These are phyloP conservation scores for Athene noctua DNA, from an alignment of 2,113 vertebrate genomes.

Conservation along the genomic window DNA sequence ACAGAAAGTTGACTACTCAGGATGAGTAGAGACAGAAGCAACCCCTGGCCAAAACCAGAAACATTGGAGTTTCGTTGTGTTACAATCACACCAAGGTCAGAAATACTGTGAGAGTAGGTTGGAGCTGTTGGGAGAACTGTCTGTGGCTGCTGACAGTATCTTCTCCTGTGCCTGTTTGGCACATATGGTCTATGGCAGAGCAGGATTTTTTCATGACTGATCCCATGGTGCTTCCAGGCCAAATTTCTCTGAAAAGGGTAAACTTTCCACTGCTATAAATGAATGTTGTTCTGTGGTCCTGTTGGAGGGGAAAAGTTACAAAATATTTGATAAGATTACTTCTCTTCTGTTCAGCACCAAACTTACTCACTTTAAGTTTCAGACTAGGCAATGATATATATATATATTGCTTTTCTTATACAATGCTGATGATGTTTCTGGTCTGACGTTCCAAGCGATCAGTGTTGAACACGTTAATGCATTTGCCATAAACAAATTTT, in stretches of 20 bases:
- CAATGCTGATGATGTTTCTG: not conserved
- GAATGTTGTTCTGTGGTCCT: not conserved
- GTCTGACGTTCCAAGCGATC: not conserved
- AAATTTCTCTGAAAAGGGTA: not conserved
- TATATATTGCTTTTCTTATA: not conserved
- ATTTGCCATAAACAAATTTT: not conserved
- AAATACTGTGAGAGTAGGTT: not conserved
- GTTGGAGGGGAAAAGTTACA: not conserved
- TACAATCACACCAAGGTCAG: not conserved
- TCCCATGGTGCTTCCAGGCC: not conserved
- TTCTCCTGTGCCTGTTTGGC: not conserved
- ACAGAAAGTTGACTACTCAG: not conserved
- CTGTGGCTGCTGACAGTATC: not conserved
- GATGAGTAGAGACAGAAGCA: not conserved
- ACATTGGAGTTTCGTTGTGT: not conserved
- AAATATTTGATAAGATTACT: not conserved
- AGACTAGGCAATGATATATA: not conserved
- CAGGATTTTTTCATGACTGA: not conserved
- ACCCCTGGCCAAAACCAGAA: not conserved
- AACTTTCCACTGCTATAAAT: not conserved
- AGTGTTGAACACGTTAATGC: not conserved
- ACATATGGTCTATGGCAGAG: not conserved
- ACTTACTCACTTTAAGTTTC: not conserved
- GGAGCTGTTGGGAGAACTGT: not conserved
- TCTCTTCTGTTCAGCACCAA: not conserved